Conservation (phyloP, 2,888 invertebrate genomes). For the Euspilapteryx auroguttella region DNA sequence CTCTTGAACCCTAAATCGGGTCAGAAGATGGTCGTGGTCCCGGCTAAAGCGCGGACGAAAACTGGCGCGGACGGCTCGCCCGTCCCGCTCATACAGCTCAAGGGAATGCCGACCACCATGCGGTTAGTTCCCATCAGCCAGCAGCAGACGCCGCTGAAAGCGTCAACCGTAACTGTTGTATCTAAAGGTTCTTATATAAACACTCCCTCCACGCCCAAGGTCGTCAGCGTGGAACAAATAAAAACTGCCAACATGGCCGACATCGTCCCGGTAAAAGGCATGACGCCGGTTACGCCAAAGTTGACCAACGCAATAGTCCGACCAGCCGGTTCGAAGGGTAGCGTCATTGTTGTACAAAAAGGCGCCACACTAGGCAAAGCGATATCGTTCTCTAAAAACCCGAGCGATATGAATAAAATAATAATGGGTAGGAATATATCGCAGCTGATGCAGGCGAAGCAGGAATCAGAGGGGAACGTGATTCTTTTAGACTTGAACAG, state of each 20-base stretch:
- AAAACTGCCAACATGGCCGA: constrained; percentile 51
- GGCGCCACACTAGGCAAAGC: constrained; percentile 53
- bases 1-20: constrained; percentile 51
- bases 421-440: constrained; percentile 56
- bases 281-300: constrained; percentile 35
- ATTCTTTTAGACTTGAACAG: constrained; percentile 51
- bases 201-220: background rate
- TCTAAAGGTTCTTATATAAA: constrained; percentile 27
- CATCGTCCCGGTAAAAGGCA: constrained; percentile 44
- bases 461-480: constrained; percentile 39
- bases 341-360: constrained; percentile 64
- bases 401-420: constrained; percentile 50
- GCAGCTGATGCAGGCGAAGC: constrained; percentile 39
- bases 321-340: constrained; percentile 51
- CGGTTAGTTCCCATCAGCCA: constrained; percentile 49
- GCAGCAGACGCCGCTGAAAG: constrained; percentile 20
- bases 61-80: constrained; percentile 29
- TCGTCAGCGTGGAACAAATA: constrained; percentile 15
- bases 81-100: constrained; percentile 44
- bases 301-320: constrained; percentile 43
- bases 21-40: constrained; percentile 53
- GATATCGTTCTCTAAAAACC: constrained; percentile 44
- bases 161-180: constrained; percentile 25
- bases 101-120: constrained; percentile 45
- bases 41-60: constrained; percentile 41